A percentile compares a stretch with the other conserved stretches of the same genome.
These are phyloP conservation scores for Amia ocellicauda DNA, from an alignment of 2,113 vertebrate genomes.

Conservation along the genomic window DNA sequence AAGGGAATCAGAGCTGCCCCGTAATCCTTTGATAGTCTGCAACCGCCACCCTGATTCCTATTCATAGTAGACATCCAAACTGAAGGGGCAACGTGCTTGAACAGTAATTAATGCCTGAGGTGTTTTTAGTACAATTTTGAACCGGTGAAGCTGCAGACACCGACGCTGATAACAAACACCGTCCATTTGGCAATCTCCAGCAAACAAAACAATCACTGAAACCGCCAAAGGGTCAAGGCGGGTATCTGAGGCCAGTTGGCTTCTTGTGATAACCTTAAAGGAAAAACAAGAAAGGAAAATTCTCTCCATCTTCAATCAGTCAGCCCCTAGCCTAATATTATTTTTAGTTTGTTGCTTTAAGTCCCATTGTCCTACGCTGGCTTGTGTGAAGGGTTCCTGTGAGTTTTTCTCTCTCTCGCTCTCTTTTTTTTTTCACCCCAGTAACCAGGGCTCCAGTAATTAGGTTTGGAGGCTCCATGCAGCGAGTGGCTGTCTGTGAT, in stretches of 20 bases:
- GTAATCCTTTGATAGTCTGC: no score
- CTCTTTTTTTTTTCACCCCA: conserved; percentile 27
- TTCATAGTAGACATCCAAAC: no score
- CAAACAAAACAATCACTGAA: no score
- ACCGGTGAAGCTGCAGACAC: no score
- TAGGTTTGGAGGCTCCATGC: conserved; percentile 38
- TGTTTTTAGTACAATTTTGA: no score
- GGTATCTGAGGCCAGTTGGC: conserved; percentile 27
- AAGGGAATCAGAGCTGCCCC: no score
- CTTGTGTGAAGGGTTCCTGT: conserved; percentile 28
- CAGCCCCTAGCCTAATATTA: conserved; percentile 48
- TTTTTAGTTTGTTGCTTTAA: conserved; percentile 37
- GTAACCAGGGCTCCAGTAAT: conserved; percentile 41
- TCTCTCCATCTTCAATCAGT: conserved; percentile 35
- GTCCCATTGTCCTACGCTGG: conserved; percentile 46
- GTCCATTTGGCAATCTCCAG: no score
- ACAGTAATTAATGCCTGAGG: no score
- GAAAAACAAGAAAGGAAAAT: conserved; percentile 19
- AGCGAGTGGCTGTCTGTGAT: conserved; percentile 53
- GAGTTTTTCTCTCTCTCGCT: no score
- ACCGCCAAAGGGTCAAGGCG: conserved; percentile 9
- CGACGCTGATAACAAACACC: no score
- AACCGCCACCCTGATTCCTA: no score
- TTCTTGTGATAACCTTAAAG: conserved; percentile 44
- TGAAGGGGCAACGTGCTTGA: no score